Evolutionary conservation across 2,888 invertebrate species (phyloP).

Genomic region (Caenorhabditis zanzibari): DNA sequence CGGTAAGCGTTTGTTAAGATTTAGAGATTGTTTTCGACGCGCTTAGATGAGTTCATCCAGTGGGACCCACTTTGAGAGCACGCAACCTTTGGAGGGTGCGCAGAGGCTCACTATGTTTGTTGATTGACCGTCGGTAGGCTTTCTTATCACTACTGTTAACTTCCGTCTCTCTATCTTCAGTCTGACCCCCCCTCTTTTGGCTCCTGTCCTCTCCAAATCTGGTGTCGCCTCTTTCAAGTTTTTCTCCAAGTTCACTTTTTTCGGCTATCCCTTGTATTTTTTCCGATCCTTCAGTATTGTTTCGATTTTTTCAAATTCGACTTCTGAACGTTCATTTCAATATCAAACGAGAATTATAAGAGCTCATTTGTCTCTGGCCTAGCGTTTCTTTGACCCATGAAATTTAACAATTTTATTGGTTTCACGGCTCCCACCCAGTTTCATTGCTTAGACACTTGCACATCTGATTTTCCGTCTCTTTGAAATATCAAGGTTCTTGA

Average conservation of each 20-base stretch:
- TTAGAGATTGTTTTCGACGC: conserved; percentile 65
- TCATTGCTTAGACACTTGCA: conserved; percentile 25
- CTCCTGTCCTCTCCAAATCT: conserved; percentile 38
- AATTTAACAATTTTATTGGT: conserved; percentile 47
- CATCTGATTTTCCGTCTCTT: background rate
- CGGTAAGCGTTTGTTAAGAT: conserved; percentile 68
- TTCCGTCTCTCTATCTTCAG: conserved; percentile 58
- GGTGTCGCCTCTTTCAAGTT: conserved; percentile 46
- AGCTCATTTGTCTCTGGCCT: conserved; percentile 31
- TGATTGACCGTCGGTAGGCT: conserved; percentile 60
- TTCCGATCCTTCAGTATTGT: conserved; percentile 5
- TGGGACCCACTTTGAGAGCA: conserved; percentile 44
- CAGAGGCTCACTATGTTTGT: conserved; percentile 53
- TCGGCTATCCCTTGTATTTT: background rate
- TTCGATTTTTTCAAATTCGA: background rate
- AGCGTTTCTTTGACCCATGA: conserved; percentile 46
- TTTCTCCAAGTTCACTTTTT: conserved; percentile 30
- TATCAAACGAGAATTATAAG: conserved; percentile 21
- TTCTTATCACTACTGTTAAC: conserved; percentile 67
- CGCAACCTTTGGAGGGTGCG: conserved; percentile 52
- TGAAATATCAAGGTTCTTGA: background rate
- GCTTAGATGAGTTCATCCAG: conserved; percentile 52
- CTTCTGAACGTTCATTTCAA: conserved; percentile 12
- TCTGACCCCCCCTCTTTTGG: conserved; percentile 13
- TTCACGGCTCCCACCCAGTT: conserved; percentile 15